Evolutionary conservation across 2,888 invertebrate species (phyloP), one percentile per base, ranked within the genome.

Genomic region (Meloe dianella): DNA sequence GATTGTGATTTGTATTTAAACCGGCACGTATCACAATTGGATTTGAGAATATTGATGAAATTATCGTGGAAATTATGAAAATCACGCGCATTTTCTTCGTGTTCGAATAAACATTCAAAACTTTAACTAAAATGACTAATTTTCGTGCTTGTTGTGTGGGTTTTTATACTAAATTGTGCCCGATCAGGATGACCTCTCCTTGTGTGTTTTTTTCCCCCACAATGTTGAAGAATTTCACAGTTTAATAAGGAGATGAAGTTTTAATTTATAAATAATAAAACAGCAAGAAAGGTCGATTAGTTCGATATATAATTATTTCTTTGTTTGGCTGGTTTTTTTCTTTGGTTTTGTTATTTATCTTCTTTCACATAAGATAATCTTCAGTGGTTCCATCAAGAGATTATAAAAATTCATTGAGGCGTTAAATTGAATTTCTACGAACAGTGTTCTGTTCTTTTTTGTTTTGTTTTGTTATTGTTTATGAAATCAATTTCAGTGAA

Each of bases 1-100:
- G 69, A 8, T 67, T 71, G 58, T 74, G 69, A 59, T 74, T 70
- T 51, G 68, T 72, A 24, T 70, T 64, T 14, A 67, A 29, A 35
- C 77, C 75, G 8, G 75, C 66, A 70, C 73, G 73, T 38, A 77
- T 75, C 17, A 75, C 69, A 60, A 75, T 68, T 2, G 75, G 74
- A 60, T 65, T 63, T 29, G 60, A 14, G 20, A 14, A 32, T 27
- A 22, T 51, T 27, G 54, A 17, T n/a, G 56, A 8, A 8, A 57
- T 8, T 29, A 68, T 9, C 0, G 57, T 8, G 9, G 51, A 5
- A 32, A 65, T 32, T 1, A 62, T 47, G 27, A 66, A 24, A 54
- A 63, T 22, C 17, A 30, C 12, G 51, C 51, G 61, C 68, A 68
- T 68, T 54, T 20, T 41, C 7, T 35, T 35, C 1, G 2, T 38